Base-by-base conservation (phyloP, 2,797 vertebrate genomes). In the Siniperca scherzeri region DNA sequence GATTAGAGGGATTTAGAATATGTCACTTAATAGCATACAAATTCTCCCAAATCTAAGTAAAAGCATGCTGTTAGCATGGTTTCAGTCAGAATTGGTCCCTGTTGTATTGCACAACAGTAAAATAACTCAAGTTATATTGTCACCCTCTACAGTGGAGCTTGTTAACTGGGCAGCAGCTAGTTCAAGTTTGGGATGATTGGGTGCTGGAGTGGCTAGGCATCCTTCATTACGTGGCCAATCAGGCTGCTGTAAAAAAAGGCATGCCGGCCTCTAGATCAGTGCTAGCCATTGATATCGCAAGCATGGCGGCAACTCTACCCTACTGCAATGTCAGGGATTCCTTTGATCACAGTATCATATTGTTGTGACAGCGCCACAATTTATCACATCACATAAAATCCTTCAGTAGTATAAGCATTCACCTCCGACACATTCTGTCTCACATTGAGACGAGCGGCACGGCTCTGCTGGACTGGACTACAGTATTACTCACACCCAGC, bases 81-180 rank as follows among this genome's bases (percentile, higher is more conserved):
- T 93, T 91, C 85, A 91, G 93, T 95, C 95, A 94, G 94, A 95
- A 95, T 91, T 94, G 93, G 95, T 94, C 94, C 94, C 93, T 86
- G 87, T 82, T 93, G 91, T 91, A 85, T 92, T 93, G 92, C 93
- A 93, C 93, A 94, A 93, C 91, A 94, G 90, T 91, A 79, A 91
- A 92, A 90, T 82, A 91, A 91, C 78, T 89, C 65, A 50, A 80
- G 88, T 91, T 88, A 89, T 88, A 88, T 85, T 78, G 84, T 90
- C 88, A 87, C 81, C 81, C 77, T 91, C 90, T 86, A 88, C 81
- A 84, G 82, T 66, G 73, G 80, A 86, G 87, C 89, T 89, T 87
- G 73, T 82, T 90, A 85, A 89, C 81, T 91, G 87, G 90, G 89
- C 86, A 83, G 90, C 83, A 55, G 85, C 87, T 86, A 82, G 81